Conservation (phyloP, 1,140 invertebrate genomes). For the Oppia nitens region DNA sequence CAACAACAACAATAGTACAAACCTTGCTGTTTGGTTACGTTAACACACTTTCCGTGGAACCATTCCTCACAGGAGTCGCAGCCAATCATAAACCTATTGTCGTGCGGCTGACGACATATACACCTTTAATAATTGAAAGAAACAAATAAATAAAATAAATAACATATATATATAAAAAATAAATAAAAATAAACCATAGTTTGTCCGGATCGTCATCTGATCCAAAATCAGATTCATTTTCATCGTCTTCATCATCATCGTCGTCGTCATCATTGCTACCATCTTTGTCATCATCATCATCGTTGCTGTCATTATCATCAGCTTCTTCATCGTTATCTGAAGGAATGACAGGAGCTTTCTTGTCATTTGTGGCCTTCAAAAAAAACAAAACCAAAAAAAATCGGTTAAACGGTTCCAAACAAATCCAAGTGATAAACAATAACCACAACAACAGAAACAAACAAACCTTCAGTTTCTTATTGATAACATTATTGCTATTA, state of each 20-base stretch:
- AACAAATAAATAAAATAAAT: neutral
- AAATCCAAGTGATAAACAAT: too few relatives aligned
- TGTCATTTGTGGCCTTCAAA: too few relatives aligned
- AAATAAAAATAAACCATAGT: conserved; percentile 50
- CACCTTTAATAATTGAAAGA: conserved; percentile 35
- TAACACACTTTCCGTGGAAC: conserved; percentile 92
- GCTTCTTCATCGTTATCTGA: neutral
- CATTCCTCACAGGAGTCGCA: conserved; percentile 91
- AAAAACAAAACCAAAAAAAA: too few relatives aligned
- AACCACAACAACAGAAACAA: too few relatives aligned
- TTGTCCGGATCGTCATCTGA: conserved; percentile 84
- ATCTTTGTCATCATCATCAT: too few relatives aligned
- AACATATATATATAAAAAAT: neutral
- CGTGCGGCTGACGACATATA: conserved; percentile 83
- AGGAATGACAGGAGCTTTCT: too few relatives aligned
- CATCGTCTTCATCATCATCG: conserved; percentile 23
- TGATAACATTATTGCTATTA: neutral
- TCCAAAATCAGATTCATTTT: conserved; percentile 50
- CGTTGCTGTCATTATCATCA: too few relatives aligned
- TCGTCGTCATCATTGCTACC: conserved; percentile 15
- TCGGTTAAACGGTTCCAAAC: too few relatives aligned
- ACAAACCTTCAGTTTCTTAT: neutral
- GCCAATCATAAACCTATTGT: conserved; percentile 94
- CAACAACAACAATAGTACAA: conserved; percentile 18
- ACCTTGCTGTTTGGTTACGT: conserved; percentile 60